These are phyloP conservation scores for Phrixothrix hirtus DNA, from an alignment of 2,888 invertebrate genomes.

Conservation along the genomic window DNA sequence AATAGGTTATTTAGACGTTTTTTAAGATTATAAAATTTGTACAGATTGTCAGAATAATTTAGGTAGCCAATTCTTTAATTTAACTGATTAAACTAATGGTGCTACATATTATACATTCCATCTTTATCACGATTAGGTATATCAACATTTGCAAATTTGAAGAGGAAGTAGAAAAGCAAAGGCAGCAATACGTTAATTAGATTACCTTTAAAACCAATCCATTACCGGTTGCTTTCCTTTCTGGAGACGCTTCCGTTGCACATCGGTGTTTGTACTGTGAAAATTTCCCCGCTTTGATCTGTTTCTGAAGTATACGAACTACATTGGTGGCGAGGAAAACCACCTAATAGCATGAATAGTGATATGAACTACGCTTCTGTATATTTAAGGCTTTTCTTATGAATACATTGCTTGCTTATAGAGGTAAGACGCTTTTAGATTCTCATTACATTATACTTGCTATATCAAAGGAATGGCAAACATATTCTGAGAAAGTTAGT, in stretches of 20 bases:
- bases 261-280: neutral
- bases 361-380: too few species aligned
- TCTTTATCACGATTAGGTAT: neutral
- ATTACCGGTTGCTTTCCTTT: conserved; percentile 18
- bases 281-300: conserved; percentile 10
- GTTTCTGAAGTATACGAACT: conserved; percentile 3
- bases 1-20: too few species aligned
- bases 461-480: too few species aligned
- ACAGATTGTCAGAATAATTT: too few species aligned
- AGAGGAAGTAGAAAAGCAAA: conserved; percentile 5
- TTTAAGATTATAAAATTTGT: too few species aligned
- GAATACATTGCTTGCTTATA: too few species aligned
- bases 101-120: neutral
- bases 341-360: conserved; percentile 6
- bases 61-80: too few species aligned
- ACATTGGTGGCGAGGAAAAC: conserved; percentile 4
- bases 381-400: too few species aligned
- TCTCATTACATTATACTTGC: too few species aligned
- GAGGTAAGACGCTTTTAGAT: too few species aligned
- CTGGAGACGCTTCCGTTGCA: conserved; percentile 4
- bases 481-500: too few species aligned
- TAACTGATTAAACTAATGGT: too few species aligned
- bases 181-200: conserved; percentile 15
- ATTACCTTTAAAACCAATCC: conserved; percentile 17
- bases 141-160: conserved; percentile 11